phyloP scores from a whole-genome alignment of 2,888 invertebrate genomes.

The Nomada ferruginata region DNA sequence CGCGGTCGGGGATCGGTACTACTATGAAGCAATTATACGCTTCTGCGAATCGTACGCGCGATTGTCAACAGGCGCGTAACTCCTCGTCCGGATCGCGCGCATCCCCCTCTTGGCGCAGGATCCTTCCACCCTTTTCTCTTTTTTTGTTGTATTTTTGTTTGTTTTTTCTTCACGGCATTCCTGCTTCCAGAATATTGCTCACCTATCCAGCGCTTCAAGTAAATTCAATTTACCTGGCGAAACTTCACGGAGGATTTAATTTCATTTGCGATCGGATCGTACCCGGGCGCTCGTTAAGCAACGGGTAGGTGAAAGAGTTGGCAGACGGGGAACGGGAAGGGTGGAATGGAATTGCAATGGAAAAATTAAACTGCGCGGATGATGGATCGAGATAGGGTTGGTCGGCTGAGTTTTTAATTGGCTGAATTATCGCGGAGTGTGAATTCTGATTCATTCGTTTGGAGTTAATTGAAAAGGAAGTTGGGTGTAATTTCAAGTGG shows the following conservation, averaged over 20 bases:
- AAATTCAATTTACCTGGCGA: slow-evolving; percentile 24
- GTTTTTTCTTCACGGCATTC: background rate
- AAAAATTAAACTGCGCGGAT: no score
- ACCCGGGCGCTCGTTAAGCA: background rate
- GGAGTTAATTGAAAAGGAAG: slow-evolving; percentile 1
- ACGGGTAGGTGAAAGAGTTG: background rate
- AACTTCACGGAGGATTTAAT: background rate
- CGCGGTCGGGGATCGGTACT: slow-evolving; percentile 49
- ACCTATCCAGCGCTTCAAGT: background rate
- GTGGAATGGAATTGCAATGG: background rate
- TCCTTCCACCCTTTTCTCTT: background rate
- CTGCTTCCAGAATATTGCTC: background rate
- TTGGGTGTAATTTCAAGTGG: no score
- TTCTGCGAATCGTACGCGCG: slow-evolving; percentile 75
- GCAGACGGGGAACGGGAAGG: background rate
- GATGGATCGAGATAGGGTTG: background rate
- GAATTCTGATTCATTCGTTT: slow-evolving; percentile 1
- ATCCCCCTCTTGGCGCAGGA: slow-evolving; percentile 12
- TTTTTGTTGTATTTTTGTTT: background rate
- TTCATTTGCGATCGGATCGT: background rate
- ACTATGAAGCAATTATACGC: slow-evolving; percentile 79
- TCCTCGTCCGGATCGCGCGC: slow-evolving; percentile 43
- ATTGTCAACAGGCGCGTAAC: slow-evolving; percentile 78
- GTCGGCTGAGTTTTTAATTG: background rate
- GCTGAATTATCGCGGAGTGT: background rate